These are phyloP conservation scores for Myripristis murdjan DNA, from an alignment of 2,797 vertebrate species.

Conservation along the genomic window DNA sequence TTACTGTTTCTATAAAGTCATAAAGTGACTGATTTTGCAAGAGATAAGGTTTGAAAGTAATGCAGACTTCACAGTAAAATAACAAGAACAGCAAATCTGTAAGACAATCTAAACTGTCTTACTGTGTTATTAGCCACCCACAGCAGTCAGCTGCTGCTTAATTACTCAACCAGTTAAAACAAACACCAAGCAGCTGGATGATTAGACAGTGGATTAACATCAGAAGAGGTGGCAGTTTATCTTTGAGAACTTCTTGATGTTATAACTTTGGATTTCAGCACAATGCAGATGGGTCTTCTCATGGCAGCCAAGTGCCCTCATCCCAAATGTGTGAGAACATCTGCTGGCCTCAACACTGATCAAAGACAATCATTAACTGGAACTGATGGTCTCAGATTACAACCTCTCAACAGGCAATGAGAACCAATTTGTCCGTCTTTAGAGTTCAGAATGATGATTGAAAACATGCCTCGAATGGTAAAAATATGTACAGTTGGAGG, in stretches of 20 bases:
- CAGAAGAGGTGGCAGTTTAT: neutral
- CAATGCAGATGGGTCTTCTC: neutral
- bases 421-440: constrained; percentile 31
- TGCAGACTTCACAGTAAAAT: too few relatives aligned
- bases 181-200: neutral
- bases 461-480: constrained; percentile 22
- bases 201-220: neutral
- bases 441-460: constrained; percentile 33
- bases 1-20: too few relatives aligned
- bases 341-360: neutral
- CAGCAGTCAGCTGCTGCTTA: neutral
- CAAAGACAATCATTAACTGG: neutral
- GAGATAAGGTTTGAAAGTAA: too few relatives aligned
- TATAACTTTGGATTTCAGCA: neutral
- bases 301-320: neutral
- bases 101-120: too few relatives aligned
- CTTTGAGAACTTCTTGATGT: neutral
- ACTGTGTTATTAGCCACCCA: too few relatives aligned
- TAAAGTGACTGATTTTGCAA: too few relatives aligned
- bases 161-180: neutral
- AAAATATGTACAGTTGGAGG: constrained; percentile 38
- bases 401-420: neutral
- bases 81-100: too few relatives aligned
- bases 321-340: constrained; percentile 5
- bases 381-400: neutral